These are phyloP conservation scores for Popillia japonica DNA, from an alignment of 1,140 invertebrate genomes.

Conservation along the genomic window DNA sequence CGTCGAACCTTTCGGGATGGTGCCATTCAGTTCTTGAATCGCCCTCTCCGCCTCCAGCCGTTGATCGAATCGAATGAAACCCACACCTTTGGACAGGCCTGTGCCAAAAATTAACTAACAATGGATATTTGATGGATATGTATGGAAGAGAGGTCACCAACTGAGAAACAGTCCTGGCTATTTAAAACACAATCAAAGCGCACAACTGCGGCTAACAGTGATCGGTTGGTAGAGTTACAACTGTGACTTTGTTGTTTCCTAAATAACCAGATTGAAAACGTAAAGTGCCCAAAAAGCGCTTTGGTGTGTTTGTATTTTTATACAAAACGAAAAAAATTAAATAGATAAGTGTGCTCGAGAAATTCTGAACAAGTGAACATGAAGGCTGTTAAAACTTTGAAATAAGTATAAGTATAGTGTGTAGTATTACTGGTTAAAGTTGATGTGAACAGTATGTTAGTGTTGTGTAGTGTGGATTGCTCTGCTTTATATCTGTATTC, in stretches of 20 bases:
- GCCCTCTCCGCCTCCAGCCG: constrained; percentile 96
- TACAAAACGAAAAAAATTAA: not conserved
- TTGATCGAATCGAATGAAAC: constrained; percentile 99
- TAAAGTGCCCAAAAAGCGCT: constrained; percentile 20
- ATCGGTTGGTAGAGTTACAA: too few relatives aligned
- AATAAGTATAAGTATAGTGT: not conserved
- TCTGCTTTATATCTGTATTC: constrained; percentile 27
- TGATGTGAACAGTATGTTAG: too few relatives aligned
- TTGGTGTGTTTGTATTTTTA: constrained; percentile 13
- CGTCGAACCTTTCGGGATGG: constrained; percentile 92
- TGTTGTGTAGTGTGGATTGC: constrained; percentile 20
- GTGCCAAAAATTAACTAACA: constrained; percentile 29
- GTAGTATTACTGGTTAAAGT: too few relatives aligned
- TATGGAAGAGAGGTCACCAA: constrained; percentile 14
- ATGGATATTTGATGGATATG: constrained; percentile 24
- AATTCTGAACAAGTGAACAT: not conserved
- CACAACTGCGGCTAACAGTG: too few relatives aligned
- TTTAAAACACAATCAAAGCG: constrained; percentile 26
- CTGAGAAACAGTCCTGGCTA: constrained; percentile 17
- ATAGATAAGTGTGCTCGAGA: not conserved
- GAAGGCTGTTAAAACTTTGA: not conserved
- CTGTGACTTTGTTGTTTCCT: constrained; percentile 8
- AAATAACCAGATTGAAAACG: constrained; percentile 19
- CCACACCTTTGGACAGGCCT: constrained; percentile 98
- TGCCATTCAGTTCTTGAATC: constrained; percentile 97